Base-by-base conservation (phyloP, 2,113 vertebrate genomes). In the Struthio camelus region DNA sequence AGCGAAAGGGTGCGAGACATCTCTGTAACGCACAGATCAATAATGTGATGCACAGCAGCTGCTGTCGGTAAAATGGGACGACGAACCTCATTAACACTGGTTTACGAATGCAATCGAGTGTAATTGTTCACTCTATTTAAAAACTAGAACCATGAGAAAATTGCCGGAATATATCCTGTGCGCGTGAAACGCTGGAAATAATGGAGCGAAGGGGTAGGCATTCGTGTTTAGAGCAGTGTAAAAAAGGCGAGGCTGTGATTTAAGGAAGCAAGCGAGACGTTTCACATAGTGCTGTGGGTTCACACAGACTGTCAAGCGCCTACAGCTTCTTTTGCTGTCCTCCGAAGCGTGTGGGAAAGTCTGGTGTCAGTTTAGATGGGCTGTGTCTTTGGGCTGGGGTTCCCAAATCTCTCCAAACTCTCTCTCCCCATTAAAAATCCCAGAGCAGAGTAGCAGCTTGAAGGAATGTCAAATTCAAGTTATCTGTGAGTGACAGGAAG, bases 391-490 rank as follows among this genome's bases (percentile, higher is more conserved):
- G 64, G 40, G 13, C 64, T 77, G 51, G n/a, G 42, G 6, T 30
- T 48, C 69, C 62, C 8, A 1, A n/a, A 25, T 3, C 50, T 28
- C 24, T 38, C 48, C n/a, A 54, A 40, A 36, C 36, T 54, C 36
- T 40, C 36, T 40, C 27, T 40, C 50, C 51, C 30, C 51, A 6
- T 28, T 14, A 23, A 23, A 23, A 58, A 48, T 28, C 38, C 28
- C 25, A 5, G 7, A 3, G 38, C 67, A 73, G 28, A 9, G 70
- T 56, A 66, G 44, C 5, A 1, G 30, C 28, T 46, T 67, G 58
- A 53, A 22, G 0, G 0, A 13, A 12, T 4, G 34, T 38, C 7
- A 0, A 2, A 48, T n/a, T 36, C 13, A 27, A 23, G 34, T 54
- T 73, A 59, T 42, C 53, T 30, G 46, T 5, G 3, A 19, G 11